Evolutionary conservation across 1,140 invertebrate species (phyloP), one percentile per base, ranked within the genome.

Genomic region (Euborellia annulipes): DNA sequence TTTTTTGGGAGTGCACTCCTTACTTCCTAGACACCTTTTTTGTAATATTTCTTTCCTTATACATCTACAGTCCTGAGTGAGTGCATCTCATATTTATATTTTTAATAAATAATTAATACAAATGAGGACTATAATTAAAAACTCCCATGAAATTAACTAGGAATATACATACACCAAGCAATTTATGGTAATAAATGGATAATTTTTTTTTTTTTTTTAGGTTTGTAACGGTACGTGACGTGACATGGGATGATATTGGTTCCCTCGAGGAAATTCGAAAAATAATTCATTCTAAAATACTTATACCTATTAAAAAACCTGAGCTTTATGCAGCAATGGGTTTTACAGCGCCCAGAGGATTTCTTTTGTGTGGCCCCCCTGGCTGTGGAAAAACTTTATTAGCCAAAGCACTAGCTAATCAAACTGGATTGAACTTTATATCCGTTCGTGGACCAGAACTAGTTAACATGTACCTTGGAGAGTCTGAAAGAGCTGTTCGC

Each of bases 391-490:
- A 94, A 72, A 94, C 90, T 0, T 69, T 93, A 21, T 55, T 94
- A 30, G 89, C 89, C 2, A 93, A 93, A 71, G 93, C 91, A 21
- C 78, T 97, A 43, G 89, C 91, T 3, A 95, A 96, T 69, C 91
- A 96, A 67, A 85, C 89, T 43, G 90, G 89, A 34, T 84, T 97
- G 9, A 96, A 95, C 64, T 96, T 97, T 54, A 92, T 98, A 51
- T 91, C 88, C 13, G 89, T 98, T 9, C 97, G 96, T 67, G 94
- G 93, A 11, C 91, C 93, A 8, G 93, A 98, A 66, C 64, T 98
- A 19, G 65, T 98, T 18, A 96, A 92, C 57, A 98, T 95, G 88
- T 99, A 98, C 67, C 90, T 99, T 23, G 96, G 96, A 50, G 96
- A 99, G 66, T 98, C 92, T 70, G 96, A 99, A 66, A 73, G 87